Evolutionary conservation across 2,113 vertebrate species (phyloP).

Genomic region (Theropithecus gelada): DNA sequence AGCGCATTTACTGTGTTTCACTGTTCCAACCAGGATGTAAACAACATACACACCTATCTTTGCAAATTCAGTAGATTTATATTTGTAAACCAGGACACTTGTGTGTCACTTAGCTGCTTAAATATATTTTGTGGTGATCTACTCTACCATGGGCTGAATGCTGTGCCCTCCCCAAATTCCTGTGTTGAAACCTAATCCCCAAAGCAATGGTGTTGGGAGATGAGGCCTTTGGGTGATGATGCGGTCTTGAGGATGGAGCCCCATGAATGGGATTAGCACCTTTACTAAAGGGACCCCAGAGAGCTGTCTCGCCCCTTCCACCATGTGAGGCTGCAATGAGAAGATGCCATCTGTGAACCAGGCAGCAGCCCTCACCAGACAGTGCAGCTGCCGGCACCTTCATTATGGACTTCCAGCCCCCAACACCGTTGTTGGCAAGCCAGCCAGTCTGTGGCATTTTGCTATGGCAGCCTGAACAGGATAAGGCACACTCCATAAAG

Average conservation of each 20-base stretch:
- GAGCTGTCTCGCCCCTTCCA: neutral
- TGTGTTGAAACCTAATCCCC: neutral
- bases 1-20: fast-evolving
- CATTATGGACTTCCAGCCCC: neutral
- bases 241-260: neutral
- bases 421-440: neutral
- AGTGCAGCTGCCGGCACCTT: too few species aligned
- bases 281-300: neutral
- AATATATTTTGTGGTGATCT: too few species aligned
- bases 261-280: fast-evolving
- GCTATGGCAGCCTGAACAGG: neutral
- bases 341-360: neutral
- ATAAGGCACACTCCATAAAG: neutral
- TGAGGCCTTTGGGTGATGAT: neutral
- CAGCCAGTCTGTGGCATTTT: neutral
- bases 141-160: neutral
- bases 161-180: neutral
- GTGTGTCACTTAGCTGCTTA: neutral
- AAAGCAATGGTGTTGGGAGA: neutral
- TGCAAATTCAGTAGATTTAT: neutral
- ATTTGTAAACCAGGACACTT: neutral
- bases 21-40: neutral
- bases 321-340: neutral
- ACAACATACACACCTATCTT: too few species aligned
- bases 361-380: fast-evolving